Base-by-base conservation (phyloP, 2,888 invertebrate genomes). In the Drosophila birchii region DNA sequence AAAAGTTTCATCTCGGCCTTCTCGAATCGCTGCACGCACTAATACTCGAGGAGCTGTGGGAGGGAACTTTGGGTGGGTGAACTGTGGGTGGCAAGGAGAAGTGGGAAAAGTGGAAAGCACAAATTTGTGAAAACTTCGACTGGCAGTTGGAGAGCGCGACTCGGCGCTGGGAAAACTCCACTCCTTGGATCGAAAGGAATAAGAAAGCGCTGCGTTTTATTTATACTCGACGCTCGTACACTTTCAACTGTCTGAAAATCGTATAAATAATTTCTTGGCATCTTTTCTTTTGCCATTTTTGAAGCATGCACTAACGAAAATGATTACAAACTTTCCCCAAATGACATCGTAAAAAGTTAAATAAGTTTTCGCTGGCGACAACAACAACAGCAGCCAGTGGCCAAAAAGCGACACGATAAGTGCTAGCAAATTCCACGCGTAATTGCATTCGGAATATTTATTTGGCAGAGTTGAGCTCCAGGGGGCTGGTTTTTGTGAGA, bases 321-420 rank as follows among this genome's bases (percentile, higher is more conserved):
- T 83, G 86, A 81, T 81, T 81, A 77, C 80, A 87, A 87, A 88
- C 87, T 88, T 86, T 75, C 59, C n/a, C 67, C 72, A 81, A 86
- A 88, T 84, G 89, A 87, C 89, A 81, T 81, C 85, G 85, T 76
- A 87, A 85, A 80, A 86, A 87, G 75, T 88, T 84, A 87, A 88
- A 78, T 72, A 88, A 86, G 74, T 86, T 81, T 81, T 20, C 36
- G 66, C 39, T 47, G 49, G 39, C 14, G n/a, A n/a, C 20, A 43
- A 43, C 56, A 76, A 43, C 56, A 29, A 29, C 29, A 72, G 41
- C 44, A 79, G 8, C 45, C 26, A 75, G 66, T 63, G 55, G 71
- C 64, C 55, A 74, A 69, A 69, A 44, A n/a, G 47, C 59, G 70
- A 64, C 55, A 54, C 78, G 79, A 79, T 84, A 88, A 88, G 82